Percentiles rank a stretch among this genome's conserved stretches.
phyloP scores from a whole-genome alignment of 53 echinoderm and acorn worm genomes.

The Holothuria leucospilota region DNA sequence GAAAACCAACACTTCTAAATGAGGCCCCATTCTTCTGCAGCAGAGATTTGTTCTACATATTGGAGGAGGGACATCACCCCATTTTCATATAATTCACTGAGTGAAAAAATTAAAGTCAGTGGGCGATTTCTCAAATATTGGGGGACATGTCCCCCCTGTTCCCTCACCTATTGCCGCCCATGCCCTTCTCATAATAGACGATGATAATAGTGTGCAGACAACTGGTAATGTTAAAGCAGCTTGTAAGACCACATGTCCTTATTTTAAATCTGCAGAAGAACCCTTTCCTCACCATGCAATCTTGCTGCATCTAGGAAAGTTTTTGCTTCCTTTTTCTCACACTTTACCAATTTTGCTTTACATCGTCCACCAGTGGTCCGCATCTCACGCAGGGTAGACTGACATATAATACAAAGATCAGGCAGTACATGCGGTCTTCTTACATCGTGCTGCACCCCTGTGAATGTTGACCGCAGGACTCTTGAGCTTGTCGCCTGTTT shows the following conservation, averaged over 20 bases:
- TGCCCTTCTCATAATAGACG: too few species aligned
- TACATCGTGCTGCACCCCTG: not conserved
- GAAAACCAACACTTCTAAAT: too few species aligned
- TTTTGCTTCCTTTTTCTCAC: conserved; percentile 31
- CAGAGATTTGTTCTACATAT: too few species aligned
- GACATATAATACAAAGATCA: conserved; percentile 20
- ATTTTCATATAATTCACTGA: too few species aligned
- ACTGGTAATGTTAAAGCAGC: too few species aligned
- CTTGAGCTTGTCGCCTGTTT: not conserved
- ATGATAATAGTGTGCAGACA: too few species aligned
- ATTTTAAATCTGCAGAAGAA: conserved; percentile 48
- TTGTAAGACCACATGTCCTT: conserved; percentile 41
- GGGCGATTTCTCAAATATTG: too few species aligned
- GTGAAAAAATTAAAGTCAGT: too few species aligned
- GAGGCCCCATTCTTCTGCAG: too few species aligned
- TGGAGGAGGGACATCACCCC: too few species aligned
- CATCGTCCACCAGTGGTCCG: conserved; percentile 21
- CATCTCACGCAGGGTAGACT: conserved; percentile 12
- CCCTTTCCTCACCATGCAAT: conserved; percentile 18
- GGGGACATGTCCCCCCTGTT: too few species aligned
- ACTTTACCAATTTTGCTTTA: not conserved
- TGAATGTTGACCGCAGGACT: not conserved
- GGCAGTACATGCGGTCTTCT: conserved; percentile 31
- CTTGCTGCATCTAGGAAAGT: conserved; percentile 47
- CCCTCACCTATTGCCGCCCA: too few species aligned